Base-by-base conservation (phyloP, 2,797 vertebrate species). In the Pygocentrus nattereri region DNA sequence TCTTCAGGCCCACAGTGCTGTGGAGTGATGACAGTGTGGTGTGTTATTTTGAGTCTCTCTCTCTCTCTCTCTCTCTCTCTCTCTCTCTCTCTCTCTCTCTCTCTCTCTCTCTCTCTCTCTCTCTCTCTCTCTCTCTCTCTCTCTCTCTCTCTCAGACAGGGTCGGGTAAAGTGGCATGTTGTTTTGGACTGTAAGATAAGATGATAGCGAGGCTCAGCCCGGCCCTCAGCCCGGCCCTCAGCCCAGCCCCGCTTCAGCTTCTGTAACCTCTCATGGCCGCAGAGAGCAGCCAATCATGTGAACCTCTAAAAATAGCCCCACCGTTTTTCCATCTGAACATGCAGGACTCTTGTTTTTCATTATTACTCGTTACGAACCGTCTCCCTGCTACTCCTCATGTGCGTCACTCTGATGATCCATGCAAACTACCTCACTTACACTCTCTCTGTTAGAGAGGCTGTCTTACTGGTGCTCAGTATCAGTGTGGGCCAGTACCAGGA, bases 231-330 rank as follows among this genome's bases (percentile, higher is more conserved):
- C n/a, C n/a, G n/a, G n/a, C n/a, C n/a, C n/a, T 47, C 23, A 21
- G 47, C 34, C 44, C 30, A 73, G 49, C 31, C 61, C 71, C 23
- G 18, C 13, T 74, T 74, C 79, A 44, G 71, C 23, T 56, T 58
- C 58, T 25, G 34, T 27, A 65, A 75, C n/a, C 25, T 34, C 52
- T 52, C 18, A 18, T 52, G 47, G 47, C 7, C 69, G 54, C 5
- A 25, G 8, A 25, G 27, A 31, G 70, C 10, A 10, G 49, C 30
- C 41, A 61, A 50, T 75, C 67, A 75, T 50, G 62, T 50, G 52
- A 81, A 49, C 15, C 21, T 75, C 58, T 81, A 75, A 81, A 81
- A 81, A 61, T 59, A 75, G 61, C 19, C 8, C 23, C 47, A 21
- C 30, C 31, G 16, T 69, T 79, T 25, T 27, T 71, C 47, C 68